Percentiles rank a stretch among this genome's conserved stretches.
phyloP scores from a whole-genome alignment of 1,140 invertebrate species.

The Nebria ingens region DNA sequence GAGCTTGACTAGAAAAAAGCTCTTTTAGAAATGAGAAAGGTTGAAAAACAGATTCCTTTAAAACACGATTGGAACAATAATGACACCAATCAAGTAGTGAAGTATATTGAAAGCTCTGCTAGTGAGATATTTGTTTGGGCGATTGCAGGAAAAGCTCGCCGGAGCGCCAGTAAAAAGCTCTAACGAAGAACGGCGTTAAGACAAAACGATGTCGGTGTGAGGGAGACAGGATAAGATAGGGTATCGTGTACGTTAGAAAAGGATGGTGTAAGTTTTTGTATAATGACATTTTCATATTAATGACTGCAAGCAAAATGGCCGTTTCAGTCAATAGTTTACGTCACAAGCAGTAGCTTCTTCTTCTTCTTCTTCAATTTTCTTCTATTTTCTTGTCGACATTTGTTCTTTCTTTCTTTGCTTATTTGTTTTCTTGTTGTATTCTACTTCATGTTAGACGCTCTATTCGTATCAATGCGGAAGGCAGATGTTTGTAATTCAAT shows the following conservation, averaged over 20 bases:
- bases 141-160: conserved; percentile 5
- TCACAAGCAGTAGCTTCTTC: neutral
- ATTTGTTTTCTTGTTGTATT: too few species aligned
- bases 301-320: conserved; percentile 8
- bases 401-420: neutral
- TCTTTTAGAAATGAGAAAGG: too few species aligned
- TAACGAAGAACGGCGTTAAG: conserved; percentile 9
- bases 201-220: conserved; percentile 6
- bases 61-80: too few species aligned
- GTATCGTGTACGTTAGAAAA: neutral
- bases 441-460: too few species aligned
- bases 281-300: conserved; percentile 10
- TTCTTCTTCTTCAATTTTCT: neutral
- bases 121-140: neutral
- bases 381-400: neutral
- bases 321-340: conserved; percentile 7
- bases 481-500: too few species aligned
- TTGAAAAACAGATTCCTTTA: too few species aligned
- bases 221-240: neutral
- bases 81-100: too few species aligned
- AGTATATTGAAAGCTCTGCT: neutral
- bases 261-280: neutral
- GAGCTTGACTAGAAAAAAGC: too few species aligned
- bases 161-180: conserved; percentile 4
- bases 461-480: too few species aligned